Evolutionary conservation across 2,797 vertebrate species (phyloP).

Genomic region (Gymnothorax reevesii): DNA sequence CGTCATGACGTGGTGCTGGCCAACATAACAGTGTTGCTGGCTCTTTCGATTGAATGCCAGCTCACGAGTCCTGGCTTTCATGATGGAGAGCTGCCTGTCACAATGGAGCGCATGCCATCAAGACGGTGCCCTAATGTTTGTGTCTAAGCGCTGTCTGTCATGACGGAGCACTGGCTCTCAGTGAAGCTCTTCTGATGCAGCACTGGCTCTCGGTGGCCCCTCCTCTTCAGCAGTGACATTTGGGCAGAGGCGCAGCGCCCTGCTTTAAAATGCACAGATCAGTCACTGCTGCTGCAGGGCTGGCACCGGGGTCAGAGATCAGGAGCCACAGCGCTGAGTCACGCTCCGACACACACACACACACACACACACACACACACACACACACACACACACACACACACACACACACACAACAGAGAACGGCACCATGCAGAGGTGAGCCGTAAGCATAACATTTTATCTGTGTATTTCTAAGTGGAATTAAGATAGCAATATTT

Average conservation of each 20-base stretch:
- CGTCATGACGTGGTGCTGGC: too few relatives aligned
- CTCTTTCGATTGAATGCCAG: too few relatives aligned
- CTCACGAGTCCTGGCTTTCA: too few relatives aligned
- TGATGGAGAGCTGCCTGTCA: too few relatives aligned
- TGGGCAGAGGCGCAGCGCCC: neutral
- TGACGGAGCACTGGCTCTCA: neutral
- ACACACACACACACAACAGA: neutral
- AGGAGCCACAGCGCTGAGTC: neutral
- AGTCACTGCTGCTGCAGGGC: neutral
- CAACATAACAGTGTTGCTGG: too few relatives aligned
- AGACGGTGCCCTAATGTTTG: neutral
- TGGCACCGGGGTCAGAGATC: neutral
- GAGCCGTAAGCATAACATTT: too few relatives aligned
- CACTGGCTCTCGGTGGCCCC: neutral
- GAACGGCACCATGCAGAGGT: too few relatives aligned
- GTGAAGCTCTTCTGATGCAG: too few relatives aligned
- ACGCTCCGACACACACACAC: neutral
- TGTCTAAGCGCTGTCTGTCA: neutral
- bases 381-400: conserved; percentile 29
- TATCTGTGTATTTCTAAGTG: too few relatives aligned
- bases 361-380: conserved; percentile 20
- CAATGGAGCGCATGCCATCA: too few relatives aligned
- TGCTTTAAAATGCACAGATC: neutral
- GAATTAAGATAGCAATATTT: too few relatives aligned
- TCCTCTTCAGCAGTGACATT: neutral